Base-by-base conservation (phyloP, 2,113 vertebrate genomes). In the Phocoena phocoena region DNA sequence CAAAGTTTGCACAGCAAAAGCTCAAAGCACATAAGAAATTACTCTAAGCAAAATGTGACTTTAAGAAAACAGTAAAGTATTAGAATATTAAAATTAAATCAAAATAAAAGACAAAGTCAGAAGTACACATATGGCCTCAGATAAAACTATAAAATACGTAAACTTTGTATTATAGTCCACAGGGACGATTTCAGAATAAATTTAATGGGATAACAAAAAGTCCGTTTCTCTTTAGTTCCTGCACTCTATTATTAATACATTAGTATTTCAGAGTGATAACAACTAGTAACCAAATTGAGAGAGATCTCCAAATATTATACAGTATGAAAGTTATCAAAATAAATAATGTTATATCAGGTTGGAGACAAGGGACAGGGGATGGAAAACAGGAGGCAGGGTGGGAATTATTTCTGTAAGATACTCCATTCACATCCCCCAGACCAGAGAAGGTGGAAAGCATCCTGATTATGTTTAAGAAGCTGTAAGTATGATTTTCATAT, bases 21-120 rank as follows among this genome's bases (percentile, higher is more conserved):
- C 18, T 91, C 44, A 94, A 44, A 60, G 65, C 1, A n/a, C 47
- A 8, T 74, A n/a, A 77, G 36, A 62, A 87, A 87, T 38, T 62
- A 82, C 31, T 93, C 62, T 70, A 93, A 91, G 31, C 33, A 82
- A 74, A 83, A 65, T 60, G 63, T 67, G 55, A 94, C 65, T 67
- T 67, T 15, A 63, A 90, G 53, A 86, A 36, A 85, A 55, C 31
- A 83, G 23, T 20, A 50, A 87, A 14, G 17, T 47, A 13, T 67
- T 36, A 93, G 53, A 89, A 77, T 53, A 77, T 50, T 84, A 71
- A 83, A 83, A 82, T 70, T 79, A 89, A 79, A 71, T 93, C 20
- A 65, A 91, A 97, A 55, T 11, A 38, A 70, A 93, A 90, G 58
- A 79, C 65, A 18, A 96, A 79, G 9, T 86, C 26, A 86, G 38